A percentile compares a stretch with the other conserved stretches of the same genome.
phyloP scores from a whole-genome alignment of 2,797 vertebrate genomes.

The Acropternis orthonyx region DNA sequence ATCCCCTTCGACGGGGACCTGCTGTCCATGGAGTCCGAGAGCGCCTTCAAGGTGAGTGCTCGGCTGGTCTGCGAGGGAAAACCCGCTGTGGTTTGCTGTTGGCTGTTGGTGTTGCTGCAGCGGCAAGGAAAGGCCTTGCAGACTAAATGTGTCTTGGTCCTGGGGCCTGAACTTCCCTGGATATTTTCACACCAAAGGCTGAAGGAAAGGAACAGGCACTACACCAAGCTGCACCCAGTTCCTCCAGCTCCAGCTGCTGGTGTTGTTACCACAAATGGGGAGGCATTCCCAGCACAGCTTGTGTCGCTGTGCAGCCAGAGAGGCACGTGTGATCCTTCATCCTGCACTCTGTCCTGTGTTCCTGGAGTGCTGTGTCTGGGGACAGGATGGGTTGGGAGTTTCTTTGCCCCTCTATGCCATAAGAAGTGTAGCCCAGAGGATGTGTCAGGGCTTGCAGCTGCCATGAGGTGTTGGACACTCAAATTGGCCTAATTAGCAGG shows the following conservation, averaged over 20 bases:
- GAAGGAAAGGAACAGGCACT: background rate
- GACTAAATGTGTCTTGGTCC: background rate
- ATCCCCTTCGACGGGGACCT: conserved; percentile 97
- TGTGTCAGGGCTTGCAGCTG: background rate
- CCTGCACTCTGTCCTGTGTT: background rate
- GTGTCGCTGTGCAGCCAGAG: fast-evolving
- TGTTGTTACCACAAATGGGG: background rate
- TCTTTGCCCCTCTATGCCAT: background rate
- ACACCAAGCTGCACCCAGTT: fast-evolving
- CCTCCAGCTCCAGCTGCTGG: background rate
- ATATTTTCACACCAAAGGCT: background rate
- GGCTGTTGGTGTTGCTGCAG: background rate
- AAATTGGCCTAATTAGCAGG: background rate
- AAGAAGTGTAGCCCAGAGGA: background rate
- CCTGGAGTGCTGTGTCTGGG: background rate
- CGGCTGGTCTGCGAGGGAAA: fast-evolving
- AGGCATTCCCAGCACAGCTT: background rate
- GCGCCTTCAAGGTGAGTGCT: conserved; percentile 86
- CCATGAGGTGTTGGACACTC: background rate
- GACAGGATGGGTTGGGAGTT: background rate
- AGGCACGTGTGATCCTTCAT: fast-evolving
- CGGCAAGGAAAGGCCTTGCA: background rate
- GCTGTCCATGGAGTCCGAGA: conserved; percentile 97
- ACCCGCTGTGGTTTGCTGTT: fast-evolving
- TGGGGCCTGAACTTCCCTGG: background rate